Evolutionary conservation across 2,888 invertebrate genomes (phyloP).

Genomic region (Eulithis prunata): DNA sequence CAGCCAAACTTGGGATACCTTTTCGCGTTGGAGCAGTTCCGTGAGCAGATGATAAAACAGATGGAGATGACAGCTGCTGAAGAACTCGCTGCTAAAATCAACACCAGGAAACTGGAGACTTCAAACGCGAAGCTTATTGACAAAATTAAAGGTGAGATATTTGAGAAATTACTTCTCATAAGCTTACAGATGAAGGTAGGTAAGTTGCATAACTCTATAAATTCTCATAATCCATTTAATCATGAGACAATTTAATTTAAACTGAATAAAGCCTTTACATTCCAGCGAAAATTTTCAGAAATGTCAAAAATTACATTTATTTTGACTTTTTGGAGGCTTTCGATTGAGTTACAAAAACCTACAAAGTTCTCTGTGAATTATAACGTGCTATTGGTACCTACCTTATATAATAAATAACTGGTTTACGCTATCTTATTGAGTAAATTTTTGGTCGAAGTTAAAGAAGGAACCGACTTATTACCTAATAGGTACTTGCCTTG

Average conservation of each 20-base stretch:
- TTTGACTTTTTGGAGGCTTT: not conserved
- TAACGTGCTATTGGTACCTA: not conserved
- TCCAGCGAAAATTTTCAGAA: too few species aligned
- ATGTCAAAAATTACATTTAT: too few species aligned
- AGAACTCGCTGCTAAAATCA: conserved; percentile 70
- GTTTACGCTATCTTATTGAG: too few species aligned
- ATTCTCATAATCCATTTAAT: too few species aligned
- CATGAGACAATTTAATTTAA: too few species aligned
- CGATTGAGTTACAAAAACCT: not conserved
- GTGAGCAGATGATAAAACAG: conserved; percentile 66
- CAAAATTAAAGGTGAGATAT: conserved; percentile 65
- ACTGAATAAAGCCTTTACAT: too few species aligned
- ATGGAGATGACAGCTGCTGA: conserved; percentile 76
- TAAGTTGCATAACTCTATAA: too few species aligned
- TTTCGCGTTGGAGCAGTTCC: conserved; percentile 65
- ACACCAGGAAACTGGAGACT: conserved; percentile 69
- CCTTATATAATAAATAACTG: not conserved
- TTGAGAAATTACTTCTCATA: too few species aligned
- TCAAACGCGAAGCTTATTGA: conserved; percentile 68
- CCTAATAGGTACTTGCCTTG: not conserved
- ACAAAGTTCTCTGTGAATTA: too few species aligned
- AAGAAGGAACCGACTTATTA: not conserved
- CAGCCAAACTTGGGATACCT: conserved; percentile 59
- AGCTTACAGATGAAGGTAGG: too few species aligned
- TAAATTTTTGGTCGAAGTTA: too few species aligned